A percentile compares a stretch with the other conserved stretches of the same genome.
These are phyloP conservation scores for Pachyrhynchus sulphureomaculatus DNA, from an alignment of 1,140 invertebrate genomes.

Conservation along the genomic window DNA sequence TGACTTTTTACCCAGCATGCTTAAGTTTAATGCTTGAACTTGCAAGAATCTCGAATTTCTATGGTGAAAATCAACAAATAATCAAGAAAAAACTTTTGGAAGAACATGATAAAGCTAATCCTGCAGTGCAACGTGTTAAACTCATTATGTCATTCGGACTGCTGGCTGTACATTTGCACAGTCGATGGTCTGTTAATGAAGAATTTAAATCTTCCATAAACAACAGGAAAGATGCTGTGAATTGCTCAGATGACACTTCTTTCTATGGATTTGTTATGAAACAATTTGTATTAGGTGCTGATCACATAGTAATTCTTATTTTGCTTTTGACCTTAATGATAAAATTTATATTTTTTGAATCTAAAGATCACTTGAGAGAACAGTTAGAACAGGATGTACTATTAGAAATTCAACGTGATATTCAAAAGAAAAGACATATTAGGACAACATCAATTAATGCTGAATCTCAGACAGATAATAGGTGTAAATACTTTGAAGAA, in stretches of 20 bases:
- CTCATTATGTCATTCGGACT: slow-evolving; percentile 89
- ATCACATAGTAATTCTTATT: slow-evolving; percentile 86
- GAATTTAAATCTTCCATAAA: slow-evolving; percentile 17
- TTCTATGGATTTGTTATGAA: slow-evolving; percentile 50
- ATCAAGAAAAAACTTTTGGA: slow-evolving; percentile 36
- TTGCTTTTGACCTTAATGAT: slow-evolving; percentile 77
- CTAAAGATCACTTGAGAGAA: slow-evolving; percentile 63
- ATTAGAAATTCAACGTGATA: slow-evolving; percentile 10
- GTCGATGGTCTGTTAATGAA: slow-evolving; percentile 50
- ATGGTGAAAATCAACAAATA: slow-evolving; percentile 33
- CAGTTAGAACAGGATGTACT: slow-evolving; percentile 21
- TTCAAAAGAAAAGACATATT: slow-evolving; percentile 13
- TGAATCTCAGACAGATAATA: slow-evolving; percentile 35
- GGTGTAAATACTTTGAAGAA: slow-evolving; percentile 16
- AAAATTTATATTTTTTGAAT: slow-evolving; percentile 90
- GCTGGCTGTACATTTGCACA: slow-evolving; percentile 81
- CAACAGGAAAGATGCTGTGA: slow-evolving; percentile 10
- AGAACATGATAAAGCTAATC: slow-evolving; percentile 62
- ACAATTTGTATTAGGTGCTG: slow-evolving; percentile 69
- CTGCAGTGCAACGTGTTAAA: slow-evolving; percentile 91
- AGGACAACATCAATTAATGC: slow-evolving; percentile 31
- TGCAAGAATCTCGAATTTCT: slow-evolving; percentile 36
- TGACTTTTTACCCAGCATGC: slow-evolving; percentile 45
- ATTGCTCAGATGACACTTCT: slow-evolving; percentile 45
- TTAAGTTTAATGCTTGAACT: slow-evolving; percentile 41